These are phyloP conservation scores for Daktulosphaira vitifoliae DNA, from an alignment of 1,140 invertebrate genomes.

Conservation along the genomic window DNA sequence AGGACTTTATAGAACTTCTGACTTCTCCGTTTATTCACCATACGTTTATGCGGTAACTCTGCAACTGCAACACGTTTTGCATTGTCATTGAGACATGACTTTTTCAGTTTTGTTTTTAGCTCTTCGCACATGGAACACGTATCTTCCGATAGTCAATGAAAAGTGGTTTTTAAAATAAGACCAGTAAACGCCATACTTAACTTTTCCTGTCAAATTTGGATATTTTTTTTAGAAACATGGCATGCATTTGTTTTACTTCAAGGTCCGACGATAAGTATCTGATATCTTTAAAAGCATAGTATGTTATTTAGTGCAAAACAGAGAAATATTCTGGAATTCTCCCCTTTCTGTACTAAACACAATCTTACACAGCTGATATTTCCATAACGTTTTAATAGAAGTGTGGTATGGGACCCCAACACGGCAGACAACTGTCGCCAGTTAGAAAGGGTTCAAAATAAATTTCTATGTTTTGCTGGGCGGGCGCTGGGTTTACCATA, in stretches of 20 bases:
- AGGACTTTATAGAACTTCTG: constrained; percentile 1
- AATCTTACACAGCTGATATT: too few relatives aligned
- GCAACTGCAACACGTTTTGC: neutral
- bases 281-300: neutral
- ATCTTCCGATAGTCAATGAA: neutral
- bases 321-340: too few relatives aligned
- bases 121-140: neutral
- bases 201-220: neutral
- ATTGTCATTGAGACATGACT: neutral
- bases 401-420: too few relatives aligned
- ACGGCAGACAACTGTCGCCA: too few relatives aligned
- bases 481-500: too few relatives aligned
- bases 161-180: neutral
- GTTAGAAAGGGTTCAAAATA: too few relatives aligned
- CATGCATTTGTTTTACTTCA: neutral
- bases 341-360: too few relatives aligned
- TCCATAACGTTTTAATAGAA: too few relatives aligned
- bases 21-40: neutral
- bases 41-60: too few relatives aligned
- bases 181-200: neutral
- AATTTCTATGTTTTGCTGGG: too few relatives aligned
- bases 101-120: constrained; percentile 2
- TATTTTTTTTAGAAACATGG: constrained; percentile 3
- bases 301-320: too few relatives aligned
- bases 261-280: neutral